Evolutionary conservation across 2,888 invertebrate species (phyloP).

Genomic region (Conistra vaccinii): DNA sequence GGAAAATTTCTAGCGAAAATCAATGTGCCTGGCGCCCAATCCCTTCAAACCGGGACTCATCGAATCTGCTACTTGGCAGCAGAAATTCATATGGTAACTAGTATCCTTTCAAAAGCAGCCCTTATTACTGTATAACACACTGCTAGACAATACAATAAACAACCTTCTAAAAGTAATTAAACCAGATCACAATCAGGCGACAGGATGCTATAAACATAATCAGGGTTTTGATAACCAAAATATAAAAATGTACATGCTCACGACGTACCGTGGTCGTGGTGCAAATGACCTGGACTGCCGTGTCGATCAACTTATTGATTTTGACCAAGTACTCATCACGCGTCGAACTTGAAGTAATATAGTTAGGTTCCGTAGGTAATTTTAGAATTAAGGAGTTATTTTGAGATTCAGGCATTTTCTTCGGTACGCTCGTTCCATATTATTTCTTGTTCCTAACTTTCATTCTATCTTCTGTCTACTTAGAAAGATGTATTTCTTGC

Average conservation of each 20-base stretch:
- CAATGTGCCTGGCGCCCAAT: too few species aligned
- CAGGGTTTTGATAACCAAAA: slow-evolving; percentile 47
- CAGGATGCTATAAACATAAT: slow-evolving; percentile 59
- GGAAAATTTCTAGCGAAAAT: too few species aligned
- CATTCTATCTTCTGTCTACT: not conserved
- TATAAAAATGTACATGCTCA: slow-evolving; percentile 58
- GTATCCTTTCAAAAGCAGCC: not conserved
- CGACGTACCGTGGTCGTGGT: slow-evolving; percentile 73
- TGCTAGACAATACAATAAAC: slow-evolving; percentile 33
- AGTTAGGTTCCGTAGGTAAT: slow-evolving; percentile 45
- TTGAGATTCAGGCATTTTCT: not conserved
- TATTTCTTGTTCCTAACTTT: not conserved
- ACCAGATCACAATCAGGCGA: slow-evolving; percentile 47
- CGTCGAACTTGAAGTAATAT: not conserved
- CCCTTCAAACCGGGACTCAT: too few species aligned
- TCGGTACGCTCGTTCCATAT: not conserved
- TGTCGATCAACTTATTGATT: slow-evolving; percentile 68
- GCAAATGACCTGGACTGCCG: slow-evolving; percentile 70
- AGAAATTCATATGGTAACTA: not conserved
- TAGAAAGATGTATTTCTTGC: not conserved
- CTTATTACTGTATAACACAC: not conserved
- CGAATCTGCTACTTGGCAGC: not conserved
- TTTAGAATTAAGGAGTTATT: not conserved
- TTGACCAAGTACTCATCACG: slow-evolving; percentile 59
- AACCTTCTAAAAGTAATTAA: slow-evolving; percentile 59